Evolutionary conservation across 2,888 invertebrate genomes (phyloP), one percentile per base, ranked within the genome.

Genomic region (Campoplex nolae): DNA sequence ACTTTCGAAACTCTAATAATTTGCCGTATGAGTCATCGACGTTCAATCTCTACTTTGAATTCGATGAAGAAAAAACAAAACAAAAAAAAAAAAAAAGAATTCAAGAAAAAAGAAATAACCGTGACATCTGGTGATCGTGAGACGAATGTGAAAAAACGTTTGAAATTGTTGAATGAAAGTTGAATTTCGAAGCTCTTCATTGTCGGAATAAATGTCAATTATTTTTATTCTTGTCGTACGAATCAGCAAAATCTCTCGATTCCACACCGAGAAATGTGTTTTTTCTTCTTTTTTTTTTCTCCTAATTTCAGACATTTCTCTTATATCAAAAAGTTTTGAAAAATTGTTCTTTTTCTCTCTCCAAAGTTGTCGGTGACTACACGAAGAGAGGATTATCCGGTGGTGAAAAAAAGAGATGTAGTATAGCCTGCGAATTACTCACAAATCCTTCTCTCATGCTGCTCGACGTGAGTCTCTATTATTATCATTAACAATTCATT

Each of bases 401-500:
- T 0, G 97, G 98, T 35, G 97, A 98, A 93, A 97, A 97, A 95
- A 98, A 97, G 93, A 95, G 97, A 91, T 97, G 97, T 62, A 97
- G 97, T 93, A 97, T 98, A 91, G 97, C 97, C 79, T 97, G 97
- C 93, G 97, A 98, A 94, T 95, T 98, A 89, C 95, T 98, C 86
- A 97, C 97, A 28, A 97, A 97, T 95, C 97, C 97, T 54, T 96
- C 97, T 81, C 94, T 98, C 62, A 97, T 98, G 96, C 95, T 97
- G 51, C 95, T 98, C 76, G 97, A 98, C 94, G 97, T 97, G 95
- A 96, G 96, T 95, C n/a, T n/a, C 3, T 13, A 45, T 45, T 45
- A 11, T 45, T 3, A 35, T 79, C 38, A n/a, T 67, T 28, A 67
- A 71, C 42, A 42, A 75, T 9, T 6, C 51, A 58, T 48, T 58